Base-by-base conservation (phyloP, 1,140 invertebrate species). In the Philopotamus ludificatus region DNA sequence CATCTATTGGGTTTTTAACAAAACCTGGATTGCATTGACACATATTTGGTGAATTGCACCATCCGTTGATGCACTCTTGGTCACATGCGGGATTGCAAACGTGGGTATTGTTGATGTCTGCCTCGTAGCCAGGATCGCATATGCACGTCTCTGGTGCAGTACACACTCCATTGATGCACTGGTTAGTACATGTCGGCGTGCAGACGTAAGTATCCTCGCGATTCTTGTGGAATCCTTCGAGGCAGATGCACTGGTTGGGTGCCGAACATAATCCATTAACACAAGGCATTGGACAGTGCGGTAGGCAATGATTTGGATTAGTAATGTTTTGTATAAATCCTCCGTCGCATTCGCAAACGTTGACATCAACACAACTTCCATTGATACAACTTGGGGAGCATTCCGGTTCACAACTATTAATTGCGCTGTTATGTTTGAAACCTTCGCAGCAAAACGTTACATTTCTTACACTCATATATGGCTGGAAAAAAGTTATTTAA, bases 311-410 rank as follows among this genome's bases (percentile, higher is more conserved):
- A 47, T 72, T 74, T 10, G 63, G 63, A 57, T 75, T 71, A 16
- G 58, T 60, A 4, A 69, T 66, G 70, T 76, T 74, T 55, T 63
- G 23, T 1, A 71, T 42, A 42, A 74, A 82, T 0, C 78, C 74
- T 8, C 64, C 16, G 3, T 74, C 62, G 63, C 82, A 84, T 4
- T 72, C 68, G 45, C 86, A 87, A 1, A 71, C 73, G 41, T 85
- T 76, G 9, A 84, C 84, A 0, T 72, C 76, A 39, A 74, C 65
- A 67, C 86, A 88, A n/a, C 21, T 65, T 0, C 78, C 79, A 47
- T 79, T 75, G 18, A 75, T 60, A 67, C 84, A 85, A 2, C 75
- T 70, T 7, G 75, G 69, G 28, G 78, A 73, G 63, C 83, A 85
- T 20, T 70, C 71, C 0, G 82, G 75, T 39, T 76, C 50, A 70